Conservation (phyloP, 2,797 vertebrate genomes). For the Hypotaenidia philippensis region DNA sequence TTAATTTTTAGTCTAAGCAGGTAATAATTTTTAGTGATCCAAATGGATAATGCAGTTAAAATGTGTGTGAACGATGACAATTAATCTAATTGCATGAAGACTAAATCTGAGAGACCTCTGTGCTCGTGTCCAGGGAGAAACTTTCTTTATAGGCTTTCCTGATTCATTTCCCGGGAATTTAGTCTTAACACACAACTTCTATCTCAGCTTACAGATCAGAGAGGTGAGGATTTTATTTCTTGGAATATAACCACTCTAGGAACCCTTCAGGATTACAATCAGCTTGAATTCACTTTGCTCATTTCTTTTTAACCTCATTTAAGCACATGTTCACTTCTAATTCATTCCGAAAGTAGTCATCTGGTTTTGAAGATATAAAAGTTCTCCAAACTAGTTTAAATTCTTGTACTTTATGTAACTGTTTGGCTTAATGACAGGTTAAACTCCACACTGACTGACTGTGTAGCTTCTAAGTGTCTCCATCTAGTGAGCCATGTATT, state of each 20-base stretch:
- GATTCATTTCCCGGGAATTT: neutral
- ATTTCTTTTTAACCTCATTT: neutral
- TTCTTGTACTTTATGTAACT: neutral
- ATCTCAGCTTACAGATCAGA: neutral
- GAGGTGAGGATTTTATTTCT: neutral
- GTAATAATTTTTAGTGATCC: neutral
- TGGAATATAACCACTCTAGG: neutral
- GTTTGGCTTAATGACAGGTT: neutral
- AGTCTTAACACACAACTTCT: neutral
- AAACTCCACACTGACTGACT: neutral
- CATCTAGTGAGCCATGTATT: neutral
- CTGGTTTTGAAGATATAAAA: neutral
- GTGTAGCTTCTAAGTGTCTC: neutral
- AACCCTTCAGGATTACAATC: neutral
- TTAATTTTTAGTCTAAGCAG: neutral
- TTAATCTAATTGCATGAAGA: neutral
- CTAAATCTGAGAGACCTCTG: neutral
- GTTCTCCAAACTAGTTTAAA: neutral
- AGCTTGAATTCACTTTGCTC: neutral
- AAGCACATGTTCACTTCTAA: neutral
- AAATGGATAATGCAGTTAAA: neutral
- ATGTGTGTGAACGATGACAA: neutral
- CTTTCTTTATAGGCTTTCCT: neutral
- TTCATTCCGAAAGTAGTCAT: neutral
- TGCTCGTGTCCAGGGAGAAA: neutral